Conservation (phyloP, 2,797 vertebrate genomes). For the Salmo trutta region DNA sequence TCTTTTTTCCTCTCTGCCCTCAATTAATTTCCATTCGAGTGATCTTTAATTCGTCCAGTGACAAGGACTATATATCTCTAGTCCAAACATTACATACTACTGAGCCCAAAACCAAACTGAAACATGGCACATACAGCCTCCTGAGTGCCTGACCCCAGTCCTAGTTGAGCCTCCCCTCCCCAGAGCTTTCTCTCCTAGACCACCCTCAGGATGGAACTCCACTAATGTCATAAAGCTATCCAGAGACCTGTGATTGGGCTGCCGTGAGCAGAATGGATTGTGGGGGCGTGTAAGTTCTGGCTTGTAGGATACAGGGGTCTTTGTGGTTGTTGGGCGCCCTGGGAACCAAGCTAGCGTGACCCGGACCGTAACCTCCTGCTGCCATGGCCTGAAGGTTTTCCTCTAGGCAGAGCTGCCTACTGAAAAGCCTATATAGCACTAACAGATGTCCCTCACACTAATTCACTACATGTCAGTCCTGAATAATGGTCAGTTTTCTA, state of each 20-base stretch:
- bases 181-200: not conserved
- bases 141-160: constrained; percentile 11
- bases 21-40: constrained; percentile 4
- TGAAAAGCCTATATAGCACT: constrained; percentile 9
- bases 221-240: constrained; percentile 26
- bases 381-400: constrained; percentile 14
- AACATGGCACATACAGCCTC: not conserved
- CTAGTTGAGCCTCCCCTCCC: not conserved
- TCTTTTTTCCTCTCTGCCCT: not conserved
- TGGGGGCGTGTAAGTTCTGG: constrained; percentile 23
- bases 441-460: constrained; percentile 36
- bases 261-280: constrained; percentile 32
- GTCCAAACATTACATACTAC: not conserved
- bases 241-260: constrained; percentile 27
- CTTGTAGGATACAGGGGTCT: constrained; percentile 31
- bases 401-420: not conserved
- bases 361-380: constrained; percentile 36
- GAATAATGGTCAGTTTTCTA: too few relatives aligned
- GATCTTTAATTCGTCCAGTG: not conserved
- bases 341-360: constrained; percentile 33
- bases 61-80: not conserved
- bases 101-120: not conserved
- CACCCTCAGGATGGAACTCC: not conserved
- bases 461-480: not conserved
- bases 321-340: constrained; percentile 45